A percentile compares a stretch with the other conserved stretches of the same genome.
These are phyloP conservation scores for Deroptyus accipitrinus DNA, from an alignment of 2,113 vertebrate species.

Conservation along the genomic window DNA sequence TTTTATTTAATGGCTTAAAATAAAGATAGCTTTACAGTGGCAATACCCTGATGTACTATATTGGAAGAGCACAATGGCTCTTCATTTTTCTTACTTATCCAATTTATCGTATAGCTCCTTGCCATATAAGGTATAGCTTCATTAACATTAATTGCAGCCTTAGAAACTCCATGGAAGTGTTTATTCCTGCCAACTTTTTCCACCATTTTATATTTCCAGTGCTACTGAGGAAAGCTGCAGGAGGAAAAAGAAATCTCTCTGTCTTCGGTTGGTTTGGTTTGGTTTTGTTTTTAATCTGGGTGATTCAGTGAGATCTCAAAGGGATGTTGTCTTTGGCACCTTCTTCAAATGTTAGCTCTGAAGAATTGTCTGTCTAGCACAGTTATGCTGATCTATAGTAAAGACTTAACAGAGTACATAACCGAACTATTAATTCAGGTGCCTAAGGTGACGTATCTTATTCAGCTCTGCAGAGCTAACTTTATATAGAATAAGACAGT, in stretches of 20 bases:
- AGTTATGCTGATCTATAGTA: constrained; percentile 70
- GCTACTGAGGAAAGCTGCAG: background rate
- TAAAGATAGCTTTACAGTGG: constrained; percentile 70
- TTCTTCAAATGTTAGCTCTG: constrained; percentile 67
- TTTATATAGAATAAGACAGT: constrained; percentile 31
- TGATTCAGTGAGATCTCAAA: constrained; percentile 65
- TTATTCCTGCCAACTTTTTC: constrained; percentile 70
- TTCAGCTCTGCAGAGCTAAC: constrained; percentile 36
- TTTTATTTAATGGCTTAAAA: constrained; percentile 76
- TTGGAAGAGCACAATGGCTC: constrained; percentile 56
- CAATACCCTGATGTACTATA: constrained; percentile 67
- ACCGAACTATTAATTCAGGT: constrained; percentile 74
- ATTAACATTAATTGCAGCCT: constrained; percentile 78
- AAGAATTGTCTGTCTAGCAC: constrained; percentile 69
- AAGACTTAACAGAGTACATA: constrained; percentile 69
- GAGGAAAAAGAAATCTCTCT: background rate
- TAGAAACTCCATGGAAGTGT: constrained; percentile 69
- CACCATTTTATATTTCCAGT: constrained; percentile 57
- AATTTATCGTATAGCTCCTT: constrained; percentile 57
- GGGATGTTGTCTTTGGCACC: constrained; percentile 45
- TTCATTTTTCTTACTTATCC: constrained; percentile 74
- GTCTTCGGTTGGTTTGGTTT: background rate
- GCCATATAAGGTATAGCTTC: constrained; percentile 70
- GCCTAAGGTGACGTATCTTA: constrained; percentile 69
- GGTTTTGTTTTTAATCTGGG: background rate